These are phyloP conservation scores for Hedya salicella DNA, from an alignment of 2,888 invertebrate species.

Conservation along the genomic window DNA sequence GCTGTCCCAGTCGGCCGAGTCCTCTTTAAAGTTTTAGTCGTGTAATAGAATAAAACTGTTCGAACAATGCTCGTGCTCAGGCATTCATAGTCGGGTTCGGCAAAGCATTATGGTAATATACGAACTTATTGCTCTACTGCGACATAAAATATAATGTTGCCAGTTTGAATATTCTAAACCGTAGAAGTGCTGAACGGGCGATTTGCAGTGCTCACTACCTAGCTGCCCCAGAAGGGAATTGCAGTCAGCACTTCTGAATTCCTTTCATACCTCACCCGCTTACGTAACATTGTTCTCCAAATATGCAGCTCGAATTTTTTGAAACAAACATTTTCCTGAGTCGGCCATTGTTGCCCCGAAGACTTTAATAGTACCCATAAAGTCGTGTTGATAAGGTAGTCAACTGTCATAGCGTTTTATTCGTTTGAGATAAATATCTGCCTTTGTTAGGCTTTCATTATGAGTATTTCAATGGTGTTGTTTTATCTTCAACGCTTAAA, in stretches of 20 bases:
- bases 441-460: slow-evolving; percentile 48
- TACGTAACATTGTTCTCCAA: slow-evolving; percentile 25
- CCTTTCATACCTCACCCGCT: slow-evolving; percentile 37
- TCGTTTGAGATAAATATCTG: slow-evolving; percentile 49
- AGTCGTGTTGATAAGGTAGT: slow-evolving; percentile 40
- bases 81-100: slow-evolving; percentile 70
- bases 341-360: slow-evolving; percentile 35
- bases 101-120: slow-evolving; percentile 64
- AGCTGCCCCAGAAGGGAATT: slow-evolving; percentile 48
- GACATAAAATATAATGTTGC: slow-evolving; percentile 70
- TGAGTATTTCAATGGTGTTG: slow-evolving; percentile 42
- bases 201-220: slow-evolving; percentile 50
- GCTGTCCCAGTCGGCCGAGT: slow-evolving; percentile 71
- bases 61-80: slow-evolving; percentile 71
- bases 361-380: slow-evolving; percentile 45
- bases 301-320: slow-evolving; percentile 35
- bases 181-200: slow-evolving; percentile 51
- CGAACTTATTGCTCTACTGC: slow-evolving; percentile 66
- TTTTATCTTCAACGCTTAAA: slow-evolving; percentile 37
- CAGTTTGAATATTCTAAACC: slow-evolving; percentile 71
- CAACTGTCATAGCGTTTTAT: slow-evolving; percentile 50
- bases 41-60: slow-evolving; percentile 83
- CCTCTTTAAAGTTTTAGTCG: slow-evolving; percentile 80
- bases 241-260: slow-evolving; percentile 52
- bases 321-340: slow-evolving; percentile 35